These are phyloP conservation scores for Thysanoteuthis rhombus DNA, from an alignment of 2,888 invertebrate genomes.

Conservation along the genomic window DNA sequence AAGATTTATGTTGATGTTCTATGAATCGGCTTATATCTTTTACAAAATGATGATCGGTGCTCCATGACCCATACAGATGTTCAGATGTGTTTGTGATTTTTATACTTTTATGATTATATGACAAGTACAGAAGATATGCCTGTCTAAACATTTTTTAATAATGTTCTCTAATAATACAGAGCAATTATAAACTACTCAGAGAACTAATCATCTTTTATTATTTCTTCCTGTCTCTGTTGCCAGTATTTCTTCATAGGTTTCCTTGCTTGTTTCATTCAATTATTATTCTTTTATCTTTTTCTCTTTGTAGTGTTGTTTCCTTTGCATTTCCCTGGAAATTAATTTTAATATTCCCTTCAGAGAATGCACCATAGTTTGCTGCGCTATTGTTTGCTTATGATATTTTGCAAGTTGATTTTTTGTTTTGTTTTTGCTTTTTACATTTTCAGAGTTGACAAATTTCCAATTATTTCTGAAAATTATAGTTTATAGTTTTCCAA, in stretches of 20 bases:
- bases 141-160: neutral
- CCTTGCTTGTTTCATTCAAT: neutral
- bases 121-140: neutral
- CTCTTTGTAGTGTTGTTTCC: no score
- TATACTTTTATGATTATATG: neutral
- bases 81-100: neutral
- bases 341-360: neutral
- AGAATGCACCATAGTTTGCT: neutral
- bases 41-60: neutral
- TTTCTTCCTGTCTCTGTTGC: neutral
- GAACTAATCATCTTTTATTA: conserved; percentile 12
- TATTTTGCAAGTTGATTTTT: neutral
- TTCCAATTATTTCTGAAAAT: conserved; percentile 12
- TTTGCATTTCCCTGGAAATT: neutral
- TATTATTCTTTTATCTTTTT: neutral
- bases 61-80: neutral
- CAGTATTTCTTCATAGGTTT: neutral
- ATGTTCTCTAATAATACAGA: neutral
- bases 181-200: neutral
- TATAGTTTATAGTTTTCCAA: neutral
- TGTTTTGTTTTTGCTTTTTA: neutral
- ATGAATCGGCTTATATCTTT: neutral
- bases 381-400: neutral
- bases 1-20: no score
- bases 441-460: neutral